phyloP scores from a whole-genome alignment of 1,140 invertebrate species.

The Drosophila murphyi region DNA sequence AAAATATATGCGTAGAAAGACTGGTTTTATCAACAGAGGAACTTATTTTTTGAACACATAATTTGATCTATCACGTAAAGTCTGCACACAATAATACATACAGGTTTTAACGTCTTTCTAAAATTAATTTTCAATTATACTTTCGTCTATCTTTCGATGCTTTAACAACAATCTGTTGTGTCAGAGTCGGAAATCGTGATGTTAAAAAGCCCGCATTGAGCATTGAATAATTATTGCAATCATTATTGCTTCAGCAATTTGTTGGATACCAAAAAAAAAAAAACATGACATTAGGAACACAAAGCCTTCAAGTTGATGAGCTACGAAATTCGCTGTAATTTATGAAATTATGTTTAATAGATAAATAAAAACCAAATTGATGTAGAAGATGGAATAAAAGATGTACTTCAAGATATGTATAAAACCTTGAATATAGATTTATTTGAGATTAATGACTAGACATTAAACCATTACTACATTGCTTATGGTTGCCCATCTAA shows the following conservation, averaged over 20 bases:
- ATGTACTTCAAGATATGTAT: too few relatives aligned
- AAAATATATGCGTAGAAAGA: too few relatives aligned
- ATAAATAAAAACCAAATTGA: background rate
- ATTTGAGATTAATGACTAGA: too few relatives aligned
- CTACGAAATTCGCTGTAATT: slow-evolving; percentile 5
- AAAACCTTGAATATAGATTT: too few relatives aligned
- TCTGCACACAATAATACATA: background rate
- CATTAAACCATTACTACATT: too few relatives aligned
- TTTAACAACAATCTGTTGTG: slow-evolving; percentile 18
- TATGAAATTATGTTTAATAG: background rate
- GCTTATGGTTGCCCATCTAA: background rate
- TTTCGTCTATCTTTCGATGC: slow-evolving; percentile 16
- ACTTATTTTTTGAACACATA: background rate
- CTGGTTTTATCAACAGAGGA: too few relatives aligned
- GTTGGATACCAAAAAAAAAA: slow-evolving; percentile 2
- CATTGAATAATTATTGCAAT: slow-evolving; percentile 27
- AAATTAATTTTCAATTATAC: slow-evolving; percentile 16
- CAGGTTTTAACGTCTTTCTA: background rate
- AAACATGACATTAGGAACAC: slow-evolving; percentile 7
- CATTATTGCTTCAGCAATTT: slow-evolving; percentile 16
- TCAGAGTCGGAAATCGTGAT: slow-evolving; percentile 37
- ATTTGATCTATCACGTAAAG: background rate
- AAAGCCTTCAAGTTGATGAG: slow-evolving; percentile 3
- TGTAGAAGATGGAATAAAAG: background rate
- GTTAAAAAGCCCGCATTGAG: slow-evolving; percentile 22